Conservation (phyloP, 2,888 invertebrate species). For the Hyposoter dolosus region DNA sequence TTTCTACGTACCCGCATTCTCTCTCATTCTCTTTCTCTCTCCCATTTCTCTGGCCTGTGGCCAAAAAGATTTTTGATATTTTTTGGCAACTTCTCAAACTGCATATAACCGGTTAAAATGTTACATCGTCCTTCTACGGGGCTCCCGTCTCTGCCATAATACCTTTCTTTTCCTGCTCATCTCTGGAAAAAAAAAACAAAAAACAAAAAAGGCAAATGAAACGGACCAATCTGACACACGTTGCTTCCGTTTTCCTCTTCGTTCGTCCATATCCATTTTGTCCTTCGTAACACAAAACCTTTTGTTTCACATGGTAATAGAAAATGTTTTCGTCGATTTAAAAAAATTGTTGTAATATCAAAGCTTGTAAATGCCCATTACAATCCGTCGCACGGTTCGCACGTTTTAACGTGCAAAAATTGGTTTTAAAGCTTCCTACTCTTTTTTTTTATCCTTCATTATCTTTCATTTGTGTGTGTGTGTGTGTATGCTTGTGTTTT, state of each 20-base stretch:
- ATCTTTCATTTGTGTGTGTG: too few species aligned
- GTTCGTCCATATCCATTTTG: conserved; percentile 48
- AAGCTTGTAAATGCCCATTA: background rate
- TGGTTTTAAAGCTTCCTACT: background rate
- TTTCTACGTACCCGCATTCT: conserved; percentile 51
- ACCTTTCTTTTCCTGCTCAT: conserved; percentile 49
- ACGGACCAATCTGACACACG: conserved; percentile 29
- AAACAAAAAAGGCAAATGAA: conserved; percentile 9
- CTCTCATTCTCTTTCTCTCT: conserved; percentile 39
- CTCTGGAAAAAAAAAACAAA: background rate
- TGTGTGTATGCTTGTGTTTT: too few species aligned
- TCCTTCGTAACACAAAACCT: conserved; percentile 35
- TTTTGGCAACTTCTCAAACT: conserved; percentile 81
- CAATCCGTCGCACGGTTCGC: background rate
- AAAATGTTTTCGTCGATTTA: background rate
- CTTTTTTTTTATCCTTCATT: background rate
- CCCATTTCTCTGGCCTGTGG: conserved; percentile 72
- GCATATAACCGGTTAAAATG: conserved; percentile 80
- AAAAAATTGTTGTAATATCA: background rate
- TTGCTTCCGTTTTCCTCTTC: conserved; percentile 40
- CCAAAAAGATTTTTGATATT: conserved; percentile 82
- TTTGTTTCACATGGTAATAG: conserved; percentile 21
- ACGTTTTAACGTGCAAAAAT: background rate
- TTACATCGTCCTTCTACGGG: conserved; percentile 74
- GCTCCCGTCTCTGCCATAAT: conserved; percentile 58